A percentile compares a stretch with the other conserved stretches of the same genome.
These are phyloP conservation scores for Polydrusus tereticollis DNA, from an alignment of 2,888 invertebrate genomes.

Conservation along the genomic window DNA sequence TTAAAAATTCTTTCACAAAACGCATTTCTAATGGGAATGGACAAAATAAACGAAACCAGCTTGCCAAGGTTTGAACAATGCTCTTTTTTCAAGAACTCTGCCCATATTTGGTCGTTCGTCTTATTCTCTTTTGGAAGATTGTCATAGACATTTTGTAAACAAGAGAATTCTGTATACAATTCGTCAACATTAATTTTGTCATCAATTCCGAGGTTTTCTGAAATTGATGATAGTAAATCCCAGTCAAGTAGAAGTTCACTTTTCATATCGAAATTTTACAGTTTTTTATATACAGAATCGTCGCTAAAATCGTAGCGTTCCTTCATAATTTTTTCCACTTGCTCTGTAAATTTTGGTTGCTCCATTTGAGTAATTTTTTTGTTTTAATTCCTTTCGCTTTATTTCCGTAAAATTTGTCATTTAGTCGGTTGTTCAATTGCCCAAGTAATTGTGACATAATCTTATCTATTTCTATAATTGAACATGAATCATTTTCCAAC, in stretches of 20 bases:
- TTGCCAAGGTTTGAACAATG: not conserved
- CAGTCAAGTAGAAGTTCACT: not conserved
- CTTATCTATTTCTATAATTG: constrained; percentile 22
- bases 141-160: not conserved
- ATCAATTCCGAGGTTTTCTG: not conserved
- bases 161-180: not conserved
- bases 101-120: constrained; percentile 8
- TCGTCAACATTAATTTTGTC: not conserved
- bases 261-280: not conserved
- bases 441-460: not conserved
- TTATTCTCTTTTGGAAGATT: not conserved
- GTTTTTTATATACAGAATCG: not conserved
- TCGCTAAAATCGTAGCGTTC: not conserved
- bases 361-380: too few relatives aligned
- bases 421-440: not conserved
- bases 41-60: constrained; percentile 2
- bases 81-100: not conserved
- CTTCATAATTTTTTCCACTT: too few relatives aligned
- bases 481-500: constrained; percentile 13
- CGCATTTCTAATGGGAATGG: constrained; percentile 10
- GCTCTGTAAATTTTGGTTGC: too few relatives aligned
- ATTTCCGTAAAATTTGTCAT: not conserved
- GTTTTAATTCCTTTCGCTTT: not conserved
- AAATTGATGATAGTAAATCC: not conserved
- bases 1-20: constrained; percentile 21